Conservation (phyloP, 2,797 vertebrate species). For the Pseudomugil gertrudae region DNA sequence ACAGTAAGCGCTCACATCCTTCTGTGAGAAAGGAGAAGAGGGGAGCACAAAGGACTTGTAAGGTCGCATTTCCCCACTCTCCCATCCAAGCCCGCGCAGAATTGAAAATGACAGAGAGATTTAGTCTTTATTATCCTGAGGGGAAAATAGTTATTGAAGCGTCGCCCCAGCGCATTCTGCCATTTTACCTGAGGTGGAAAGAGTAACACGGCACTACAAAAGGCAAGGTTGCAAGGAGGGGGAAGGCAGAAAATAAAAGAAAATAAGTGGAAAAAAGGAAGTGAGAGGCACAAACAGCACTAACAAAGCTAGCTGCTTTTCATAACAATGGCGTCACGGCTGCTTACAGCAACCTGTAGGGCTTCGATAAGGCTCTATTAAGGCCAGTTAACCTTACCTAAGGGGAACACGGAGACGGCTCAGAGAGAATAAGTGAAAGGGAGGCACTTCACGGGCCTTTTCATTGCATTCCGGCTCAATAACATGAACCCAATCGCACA, state of each 20-base stretch:
- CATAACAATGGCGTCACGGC: slow-evolving; percentile 84
- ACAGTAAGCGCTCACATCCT: slow-evolving; percentile 66
- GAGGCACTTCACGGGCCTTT: slow-evolving; percentile 55
- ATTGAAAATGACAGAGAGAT: slow-evolving; percentile 85
- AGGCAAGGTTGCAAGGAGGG: slow-evolving; percentile 61
- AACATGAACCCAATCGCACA: slow-evolving; percentile 33
- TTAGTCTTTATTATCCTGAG: slow-evolving; percentile 86
- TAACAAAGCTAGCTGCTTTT: slow-evolving; percentile 84
- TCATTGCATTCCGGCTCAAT: slow-evolving; percentile 72
- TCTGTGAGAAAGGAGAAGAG: slow-evolving; percentile 50
- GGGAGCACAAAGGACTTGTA: slow-evolving; percentile 82
- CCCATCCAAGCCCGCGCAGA: slow-evolving; percentile 77
- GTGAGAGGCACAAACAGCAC: slow-evolving; percentile 74
- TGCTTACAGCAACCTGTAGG: slow-evolving; percentile 86
- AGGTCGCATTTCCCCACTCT: slow-evolving; percentile 83
- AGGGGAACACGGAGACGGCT: slow-evolving; percentile 69
- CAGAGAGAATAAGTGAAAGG: slow-evolving; percentile 60
- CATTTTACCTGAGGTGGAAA: slow-evolving; percentile 80
- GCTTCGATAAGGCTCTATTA: slow-evolving; percentile 84
- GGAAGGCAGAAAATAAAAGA: slow-evolving; percentile 66
- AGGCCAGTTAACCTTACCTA: slow-evolving; percentile 80
- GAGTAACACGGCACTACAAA: slow-evolving; percentile 79
- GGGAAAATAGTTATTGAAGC: slow-evolving; percentile 83
- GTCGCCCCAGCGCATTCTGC: slow-evolving; percentile 72
- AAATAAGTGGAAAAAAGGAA: slow-evolving; percentile 71